phyloP scores from a whole-genome alignment of 1,140 invertebrate species.

The Ctenoplectra terminalis region DNA sequence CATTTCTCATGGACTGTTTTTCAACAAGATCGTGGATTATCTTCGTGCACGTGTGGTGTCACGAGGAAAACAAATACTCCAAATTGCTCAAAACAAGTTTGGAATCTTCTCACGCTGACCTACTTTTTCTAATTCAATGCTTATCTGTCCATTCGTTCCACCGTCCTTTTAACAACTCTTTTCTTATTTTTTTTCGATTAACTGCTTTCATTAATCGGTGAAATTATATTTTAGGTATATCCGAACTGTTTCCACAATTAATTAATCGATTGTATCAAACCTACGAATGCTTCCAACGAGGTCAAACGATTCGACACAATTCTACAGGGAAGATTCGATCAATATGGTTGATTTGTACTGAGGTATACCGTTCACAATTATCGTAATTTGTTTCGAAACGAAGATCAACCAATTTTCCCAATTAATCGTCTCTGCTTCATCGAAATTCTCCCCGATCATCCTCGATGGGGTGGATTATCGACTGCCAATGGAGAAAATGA shows the following conservation, averaged over 20 bases:
- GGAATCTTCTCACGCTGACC: background rate
- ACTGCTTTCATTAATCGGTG: no score
- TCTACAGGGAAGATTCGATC: no score
- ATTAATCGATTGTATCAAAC: no score
- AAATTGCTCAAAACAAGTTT: background rate
- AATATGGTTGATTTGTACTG: no score
- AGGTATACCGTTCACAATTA: background rate
- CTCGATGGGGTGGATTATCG: background rate
- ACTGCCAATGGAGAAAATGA: background rate
- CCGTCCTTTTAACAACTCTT: no score
- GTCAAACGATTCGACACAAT: no score
- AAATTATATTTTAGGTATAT: no score
- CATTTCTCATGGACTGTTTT: background rate
- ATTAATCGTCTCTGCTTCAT: background rate
- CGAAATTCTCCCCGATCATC: background rate
- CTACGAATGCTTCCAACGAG: no score
- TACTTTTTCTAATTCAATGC: background rate
- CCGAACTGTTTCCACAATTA: no score
- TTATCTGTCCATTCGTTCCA: no score
- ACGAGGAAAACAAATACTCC: background rate
- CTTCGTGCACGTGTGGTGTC: background rate
- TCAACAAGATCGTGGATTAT: background rate
- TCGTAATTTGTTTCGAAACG: conserved; percentile 8
- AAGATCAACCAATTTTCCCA: background rate
- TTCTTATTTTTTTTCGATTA: no score